These are phyloP conservation scores for Caenorhabditis uteleia DNA, from an alignment of 2,888 invertebrate species.

Conservation along the genomic window DNA sequence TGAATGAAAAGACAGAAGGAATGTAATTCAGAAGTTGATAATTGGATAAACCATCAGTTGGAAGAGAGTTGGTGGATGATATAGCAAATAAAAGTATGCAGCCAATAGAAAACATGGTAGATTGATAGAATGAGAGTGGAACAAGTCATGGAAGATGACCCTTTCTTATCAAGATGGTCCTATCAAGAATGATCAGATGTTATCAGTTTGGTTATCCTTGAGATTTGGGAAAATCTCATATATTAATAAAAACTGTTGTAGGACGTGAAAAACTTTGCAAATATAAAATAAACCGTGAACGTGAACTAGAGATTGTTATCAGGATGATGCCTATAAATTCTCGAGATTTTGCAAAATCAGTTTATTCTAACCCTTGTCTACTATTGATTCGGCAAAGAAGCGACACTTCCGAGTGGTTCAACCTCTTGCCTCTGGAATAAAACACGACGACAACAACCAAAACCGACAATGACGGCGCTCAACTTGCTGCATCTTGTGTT, in stretches of 20 bases:
- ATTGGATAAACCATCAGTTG: constrained; percentile 1
- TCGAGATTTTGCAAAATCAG: too few species aligned
- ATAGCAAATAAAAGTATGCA: not conserved
- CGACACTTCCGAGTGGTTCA: constrained; percentile 5
- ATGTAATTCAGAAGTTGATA: constrained; percentile 2
- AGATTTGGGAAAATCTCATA: too few species aligned
- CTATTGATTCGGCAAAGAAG: constrained; percentile 6
- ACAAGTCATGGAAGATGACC: not conserved
- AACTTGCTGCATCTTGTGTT: constrained; percentile 5
- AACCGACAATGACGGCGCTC: constrained; percentile 26
- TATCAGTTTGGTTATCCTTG: too few species aligned
- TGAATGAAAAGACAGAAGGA: not conserved
- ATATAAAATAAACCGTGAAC: too few species aligned
- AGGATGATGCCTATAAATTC: too few species aligned
- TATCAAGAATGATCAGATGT: too few species aligned
- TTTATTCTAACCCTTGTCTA: constrained; percentile 4
- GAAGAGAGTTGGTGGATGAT: not conserved
- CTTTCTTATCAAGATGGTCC: not conserved
- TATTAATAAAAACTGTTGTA: too few species aligned
- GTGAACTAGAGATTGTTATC: too few species aligned
- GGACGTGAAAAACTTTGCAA: too few species aligned
- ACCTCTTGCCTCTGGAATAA: constrained; percentile 1
- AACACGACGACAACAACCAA: constrained; percentile 1
- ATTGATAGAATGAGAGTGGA: not conserved
- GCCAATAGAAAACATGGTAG: not conserved